Evolutionary conservation across 2,113 vertebrate genomes (phyloP).

Genomic region (Dipodomys spectabilis): DNA sequence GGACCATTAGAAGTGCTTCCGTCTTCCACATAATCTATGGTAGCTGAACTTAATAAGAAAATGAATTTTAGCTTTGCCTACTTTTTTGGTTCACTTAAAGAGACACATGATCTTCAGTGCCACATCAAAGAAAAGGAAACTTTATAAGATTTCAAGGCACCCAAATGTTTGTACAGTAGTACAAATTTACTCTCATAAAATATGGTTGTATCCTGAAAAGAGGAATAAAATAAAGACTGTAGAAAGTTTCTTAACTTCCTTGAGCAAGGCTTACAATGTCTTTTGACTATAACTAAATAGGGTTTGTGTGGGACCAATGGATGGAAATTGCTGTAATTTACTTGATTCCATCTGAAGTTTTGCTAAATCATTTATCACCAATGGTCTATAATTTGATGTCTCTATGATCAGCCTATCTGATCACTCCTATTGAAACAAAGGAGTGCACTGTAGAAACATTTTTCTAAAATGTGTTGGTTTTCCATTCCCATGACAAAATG

Average conservation of each 20-base stretch:
- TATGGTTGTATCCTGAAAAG: not conserved
- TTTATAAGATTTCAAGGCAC: slow-evolving; percentile 38
- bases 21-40: not conserved
- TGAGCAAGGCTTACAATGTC: not conserved
- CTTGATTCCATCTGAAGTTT: slow-evolving; percentile 44
- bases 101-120: slow-evolving; percentile 32
- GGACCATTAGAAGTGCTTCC: not conserved
- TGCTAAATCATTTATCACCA: slow-evolving; percentile 33
- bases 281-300: slow-evolving; percentile 26
- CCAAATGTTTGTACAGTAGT: slow-evolving; percentile 9
- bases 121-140: not conserved
- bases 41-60: slow-evolving; percentile 39
- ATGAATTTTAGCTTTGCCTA: slow-evolving; percentile 35
- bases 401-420: slow-evolving; percentile 13
- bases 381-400: slow-evolving; percentile 6
- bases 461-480: slow-evolving; percentile 49
- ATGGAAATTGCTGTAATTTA: slow-evolving; percentile 51
- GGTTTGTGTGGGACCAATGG: not conserved
- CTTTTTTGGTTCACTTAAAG: slow-evolving; percentile 50
- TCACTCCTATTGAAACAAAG: not conserved
- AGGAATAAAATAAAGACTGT: slow-evolving; percentile 58
- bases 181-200: slow-evolving; percentile 16
- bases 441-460: not conserved
- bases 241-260: slow-evolving; percentile 43
- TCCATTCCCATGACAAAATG: slow-evolving; percentile 35